Evolutionary conservation across 2,113 vertebrate species (phyloP).

Genomic region (Saccopteryx bilineata): DNA sequence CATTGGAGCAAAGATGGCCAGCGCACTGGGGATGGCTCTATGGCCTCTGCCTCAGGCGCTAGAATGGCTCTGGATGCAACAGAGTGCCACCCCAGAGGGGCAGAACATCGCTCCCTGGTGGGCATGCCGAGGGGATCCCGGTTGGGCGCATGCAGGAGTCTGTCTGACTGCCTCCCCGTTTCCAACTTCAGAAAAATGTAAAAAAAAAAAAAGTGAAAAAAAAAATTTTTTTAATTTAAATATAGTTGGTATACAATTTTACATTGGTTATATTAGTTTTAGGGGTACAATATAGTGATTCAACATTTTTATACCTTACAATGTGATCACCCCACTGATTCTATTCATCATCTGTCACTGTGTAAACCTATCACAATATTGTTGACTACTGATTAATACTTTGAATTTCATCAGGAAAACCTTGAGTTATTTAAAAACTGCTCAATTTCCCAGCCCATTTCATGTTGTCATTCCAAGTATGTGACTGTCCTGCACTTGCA

Average conservation of each 20-base stretch:
- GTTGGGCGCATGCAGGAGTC: too few species aligned
- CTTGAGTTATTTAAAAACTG: slow-evolving; percentile 46
- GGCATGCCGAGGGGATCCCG: too few species aligned
- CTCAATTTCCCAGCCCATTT: slow-evolving; percentile 32
- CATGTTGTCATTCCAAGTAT: slow-evolving; percentile 50
- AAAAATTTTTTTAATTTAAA: background rate
- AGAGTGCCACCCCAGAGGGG: too few species aligned
- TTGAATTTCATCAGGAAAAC: slow-evolving; percentile 23
- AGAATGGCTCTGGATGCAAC: too few species aligned
- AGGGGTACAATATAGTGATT: background rate
- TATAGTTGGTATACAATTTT: background rate
- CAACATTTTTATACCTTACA: background rate
- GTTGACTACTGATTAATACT: slow-evolving; percentile 26
- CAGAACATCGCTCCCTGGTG: too few species aligned
- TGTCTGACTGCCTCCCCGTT: too few species aligned
- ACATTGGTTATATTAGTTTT: background rate
- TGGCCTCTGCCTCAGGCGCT: too few species aligned
- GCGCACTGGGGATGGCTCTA: too few species aligned
- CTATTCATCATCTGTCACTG: background rate
- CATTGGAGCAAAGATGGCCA: too few species aligned
- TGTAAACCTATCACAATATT: background rate
- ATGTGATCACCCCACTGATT: background rate
- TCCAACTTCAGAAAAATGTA: too few species aligned
- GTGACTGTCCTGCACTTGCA: background rate
- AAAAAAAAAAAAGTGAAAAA: too few species aligned